Evolutionary conservation across 2,113 vertebrate genomes (phyloP).

Genomic region (Cinclus cinclus): DNA sequence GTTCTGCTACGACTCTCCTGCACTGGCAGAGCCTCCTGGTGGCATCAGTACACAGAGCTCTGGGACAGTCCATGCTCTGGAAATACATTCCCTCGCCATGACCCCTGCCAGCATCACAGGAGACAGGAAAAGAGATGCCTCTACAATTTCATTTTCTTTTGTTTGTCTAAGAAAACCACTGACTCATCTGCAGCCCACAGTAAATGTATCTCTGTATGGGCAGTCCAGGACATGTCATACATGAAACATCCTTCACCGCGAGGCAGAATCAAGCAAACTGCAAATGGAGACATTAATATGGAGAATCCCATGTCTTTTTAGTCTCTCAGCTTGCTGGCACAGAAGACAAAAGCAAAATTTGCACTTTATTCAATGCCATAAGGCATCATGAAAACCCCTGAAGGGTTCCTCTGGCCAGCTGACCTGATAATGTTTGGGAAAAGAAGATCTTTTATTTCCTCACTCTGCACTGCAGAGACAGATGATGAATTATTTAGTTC

Average conservation of each 20-base stretch:
- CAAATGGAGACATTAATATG: not conserved
- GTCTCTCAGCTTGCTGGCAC: not conserved
- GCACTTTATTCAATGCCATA: not conserved
- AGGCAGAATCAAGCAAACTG: not conserved
- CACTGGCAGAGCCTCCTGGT: not conserved
- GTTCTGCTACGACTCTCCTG: not conserved
- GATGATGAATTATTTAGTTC: not conserved
- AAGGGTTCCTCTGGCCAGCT: not conserved
- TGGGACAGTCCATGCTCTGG: not conserved
- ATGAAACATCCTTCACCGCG: accelerated
- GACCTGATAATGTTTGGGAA: not conserved
- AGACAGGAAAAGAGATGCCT: not conserved
- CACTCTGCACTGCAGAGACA: not conserved
- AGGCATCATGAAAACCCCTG: not conserved
- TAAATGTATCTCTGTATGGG: not conserved
- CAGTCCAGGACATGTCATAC: not conserved
- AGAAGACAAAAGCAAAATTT: not conserved
- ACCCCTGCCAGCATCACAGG: not conserved
- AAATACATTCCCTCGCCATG: not conserved
- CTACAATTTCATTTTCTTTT: not conserved
- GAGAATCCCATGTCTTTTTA: not conserved
- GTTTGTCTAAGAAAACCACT: not conserved
- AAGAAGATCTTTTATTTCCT: not conserved
- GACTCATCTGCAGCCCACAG: not conserved
- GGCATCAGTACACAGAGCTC: not conserved